These are phyloP conservation scores for Nothocercus nigrocapillus DNA, from an alignment of 2,113 vertebrate species.

Conservation along the genomic window DNA sequence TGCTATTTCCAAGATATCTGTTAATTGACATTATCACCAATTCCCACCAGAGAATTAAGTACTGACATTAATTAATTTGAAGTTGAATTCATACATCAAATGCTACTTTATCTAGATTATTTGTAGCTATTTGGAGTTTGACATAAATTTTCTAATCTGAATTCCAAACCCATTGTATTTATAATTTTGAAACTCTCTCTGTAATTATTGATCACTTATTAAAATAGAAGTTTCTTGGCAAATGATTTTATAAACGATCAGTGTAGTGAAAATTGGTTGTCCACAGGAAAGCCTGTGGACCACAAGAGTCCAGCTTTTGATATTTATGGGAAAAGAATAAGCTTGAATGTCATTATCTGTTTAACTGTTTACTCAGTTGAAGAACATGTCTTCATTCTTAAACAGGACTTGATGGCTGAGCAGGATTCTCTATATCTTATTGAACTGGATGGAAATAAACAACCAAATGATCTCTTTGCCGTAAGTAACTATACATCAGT, in stretches of 20 bases:
- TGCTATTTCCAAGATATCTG: neutral
- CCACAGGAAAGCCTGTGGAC: neutral
- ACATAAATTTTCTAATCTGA: neutral
- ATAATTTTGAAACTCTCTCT: neutral
- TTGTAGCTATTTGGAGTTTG: neutral
- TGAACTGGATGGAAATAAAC: constrained; percentile 89
- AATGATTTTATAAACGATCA: neutral
- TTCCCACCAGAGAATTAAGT: neutral
- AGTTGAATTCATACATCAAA: neutral
- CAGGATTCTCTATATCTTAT: constrained; percentile 84
- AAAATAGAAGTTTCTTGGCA: neutral
- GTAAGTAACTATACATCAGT: constrained; percentile 68
- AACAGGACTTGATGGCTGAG: constrained; percentile 85
- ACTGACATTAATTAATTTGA: neutral
- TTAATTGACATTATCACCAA: neutral
- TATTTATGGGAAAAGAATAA: neutral
- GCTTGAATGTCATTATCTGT: neutral
- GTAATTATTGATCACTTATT: neutral
- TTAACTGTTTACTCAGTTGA: neutral
- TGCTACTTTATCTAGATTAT: neutral
- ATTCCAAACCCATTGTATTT: neutral
- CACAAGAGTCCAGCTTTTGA: neutral
- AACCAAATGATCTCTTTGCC: constrained; percentile 78
- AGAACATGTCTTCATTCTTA: neutral
- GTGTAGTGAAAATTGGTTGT: neutral